Percentiles rank a stretch among this genome's conserved stretches.
Evolutionary conservation across 2,113 vertebrate species (phyloP).

Genomic region (Apeltes quadracus): DNA sequence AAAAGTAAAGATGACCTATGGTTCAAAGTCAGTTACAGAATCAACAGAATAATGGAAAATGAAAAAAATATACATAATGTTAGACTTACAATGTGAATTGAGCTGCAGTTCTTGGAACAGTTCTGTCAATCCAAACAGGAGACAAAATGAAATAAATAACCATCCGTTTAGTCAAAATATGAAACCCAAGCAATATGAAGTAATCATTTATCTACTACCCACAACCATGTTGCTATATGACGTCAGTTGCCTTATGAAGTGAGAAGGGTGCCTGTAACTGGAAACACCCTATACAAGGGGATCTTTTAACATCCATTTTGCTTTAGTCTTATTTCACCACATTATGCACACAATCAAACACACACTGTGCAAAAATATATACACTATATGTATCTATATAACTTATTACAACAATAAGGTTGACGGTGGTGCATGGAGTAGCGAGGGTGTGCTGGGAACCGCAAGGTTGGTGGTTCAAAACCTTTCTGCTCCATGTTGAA

Average conservation of each 20-base stretch:
- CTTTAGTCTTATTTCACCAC: not conserved
- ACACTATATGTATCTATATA: not conserved
- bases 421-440: too few species aligned
- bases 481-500: too few species aligned
- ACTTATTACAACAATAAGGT: not conserved
- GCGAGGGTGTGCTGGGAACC: too few species aligned
- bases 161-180: not conserved
- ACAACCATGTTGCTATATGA: not conserved
- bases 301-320: not conserved
- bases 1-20: too few species aligned
- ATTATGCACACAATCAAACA: not conserved
- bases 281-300: not conserved
- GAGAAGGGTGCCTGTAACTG: not conserved
- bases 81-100: slow-evolving; percentile 27
- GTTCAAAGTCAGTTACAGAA: slow-evolving; percentile 9
- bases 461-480: too few species aligned
- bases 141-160: not conserved
- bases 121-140: slow-evolving; percentile 24
- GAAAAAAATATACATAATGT: not conserved
- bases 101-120: slow-evolving; percentile 6
- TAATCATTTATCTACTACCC: not conserved
- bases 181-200: not conserved
- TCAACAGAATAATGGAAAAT: not conserved
- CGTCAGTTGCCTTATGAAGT: not conserved
- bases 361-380: not conserved